phyloP scores from a whole-genome alignment of 2,888 invertebrate genomes.

The Arge pagana region DNA sequence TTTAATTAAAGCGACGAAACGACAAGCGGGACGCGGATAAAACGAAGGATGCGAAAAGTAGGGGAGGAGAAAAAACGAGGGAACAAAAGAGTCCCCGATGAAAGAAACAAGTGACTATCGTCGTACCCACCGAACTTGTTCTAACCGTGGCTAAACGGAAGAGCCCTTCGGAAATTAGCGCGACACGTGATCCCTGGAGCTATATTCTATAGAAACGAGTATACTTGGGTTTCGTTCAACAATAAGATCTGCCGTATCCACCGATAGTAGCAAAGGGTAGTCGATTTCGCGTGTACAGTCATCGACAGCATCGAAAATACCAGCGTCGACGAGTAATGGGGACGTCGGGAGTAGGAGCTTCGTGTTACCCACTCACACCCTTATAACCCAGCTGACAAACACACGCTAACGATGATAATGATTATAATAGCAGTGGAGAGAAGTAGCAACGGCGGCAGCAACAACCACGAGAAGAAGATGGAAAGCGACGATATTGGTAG shows the following conservation, averaged over 20 bases:
- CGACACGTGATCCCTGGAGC: slow-evolving; percentile 22
- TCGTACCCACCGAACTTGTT: not conserved
- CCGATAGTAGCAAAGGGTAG: slow-evolving; percentile 13
- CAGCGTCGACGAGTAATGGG: slow-evolving; percentile 20
- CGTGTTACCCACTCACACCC: slow-evolving; percentile 15
- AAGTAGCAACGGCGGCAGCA: slow-evolving; percentile 13
- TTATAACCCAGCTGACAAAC: not conserved
- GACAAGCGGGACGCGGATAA: no score
- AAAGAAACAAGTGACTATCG: slow-evolving; percentile 3
- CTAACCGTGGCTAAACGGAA: slow-evolving; percentile 2
- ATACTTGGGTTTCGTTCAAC: slow-evolving; percentile 9
- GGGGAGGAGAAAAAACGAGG: no score
- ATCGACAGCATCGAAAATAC: slow-evolving; percentile 14
- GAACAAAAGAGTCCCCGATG: no score
- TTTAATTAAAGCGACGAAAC: no score
- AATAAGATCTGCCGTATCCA: slow-evolving; percentile 17
- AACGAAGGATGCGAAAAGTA: no score
- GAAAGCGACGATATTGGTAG: not conserved
- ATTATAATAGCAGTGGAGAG: slow-evolving; percentile 19
- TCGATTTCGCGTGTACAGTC: not conserved
- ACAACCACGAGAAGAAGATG: not conserved
- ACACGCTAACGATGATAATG: slow-evolving; percentile 12
- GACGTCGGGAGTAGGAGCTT: slow-evolving; percentile 17
- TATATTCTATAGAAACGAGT: no score
- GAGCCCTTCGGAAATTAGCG: slow-evolving; percentile 18